These are phyloP conservation scores for Galerucella pusilla DNA, from an alignment of 2,888 invertebrate genomes.

Conservation along the genomic window DNA sequence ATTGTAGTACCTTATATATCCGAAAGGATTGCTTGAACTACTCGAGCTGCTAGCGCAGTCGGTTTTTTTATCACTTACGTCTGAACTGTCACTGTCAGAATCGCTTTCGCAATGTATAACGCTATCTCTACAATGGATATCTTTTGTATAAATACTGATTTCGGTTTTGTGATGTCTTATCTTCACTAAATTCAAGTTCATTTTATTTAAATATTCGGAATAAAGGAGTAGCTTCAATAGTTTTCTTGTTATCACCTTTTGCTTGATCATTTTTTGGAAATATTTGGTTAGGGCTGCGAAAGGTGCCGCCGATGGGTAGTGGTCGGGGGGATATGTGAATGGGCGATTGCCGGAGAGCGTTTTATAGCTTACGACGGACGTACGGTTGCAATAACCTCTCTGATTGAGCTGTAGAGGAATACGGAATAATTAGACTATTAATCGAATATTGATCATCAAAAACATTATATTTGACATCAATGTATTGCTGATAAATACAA, in stretches of 20 bases:
- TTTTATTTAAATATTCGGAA: constrained; percentile 69
- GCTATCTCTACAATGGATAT: constrained; percentile 57
- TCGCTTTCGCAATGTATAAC: constrained; percentile 64
- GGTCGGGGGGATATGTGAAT: constrained; percentile 75
- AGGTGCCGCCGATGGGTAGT: constrained; percentile 81
- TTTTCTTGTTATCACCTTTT: constrained; percentile 76
- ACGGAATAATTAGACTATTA: background rate
- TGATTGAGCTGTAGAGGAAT: constrained; percentile 60
- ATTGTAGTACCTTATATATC: constrained; percentile 76
- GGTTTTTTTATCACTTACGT: constrained; percentile 66
- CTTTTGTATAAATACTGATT: constrained; percentile 62
- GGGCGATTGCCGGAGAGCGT: constrained; percentile 65
- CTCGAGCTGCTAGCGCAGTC: constrained; percentile 71
- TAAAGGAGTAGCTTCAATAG: constrained; percentile 82
- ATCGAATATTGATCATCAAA: background rate
- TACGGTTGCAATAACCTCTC: constrained; percentile 69
- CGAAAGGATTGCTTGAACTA: constrained; percentile 73
- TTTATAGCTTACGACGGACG: constrained; percentile 67
- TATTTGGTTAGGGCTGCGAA: constrained; percentile 82
- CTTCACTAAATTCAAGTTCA: constrained; percentile 68
- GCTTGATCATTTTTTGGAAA: constrained; percentile 79
- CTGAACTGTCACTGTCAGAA: constrained; percentile 65
- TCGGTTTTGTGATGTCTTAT: constrained; percentile 68
- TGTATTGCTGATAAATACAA: too few species aligned
- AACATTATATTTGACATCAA: background rate